phyloP scores from a whole-genome alignment of 2,888 invertebrate genomes.

The Eristalinus aeneus region DNA sequence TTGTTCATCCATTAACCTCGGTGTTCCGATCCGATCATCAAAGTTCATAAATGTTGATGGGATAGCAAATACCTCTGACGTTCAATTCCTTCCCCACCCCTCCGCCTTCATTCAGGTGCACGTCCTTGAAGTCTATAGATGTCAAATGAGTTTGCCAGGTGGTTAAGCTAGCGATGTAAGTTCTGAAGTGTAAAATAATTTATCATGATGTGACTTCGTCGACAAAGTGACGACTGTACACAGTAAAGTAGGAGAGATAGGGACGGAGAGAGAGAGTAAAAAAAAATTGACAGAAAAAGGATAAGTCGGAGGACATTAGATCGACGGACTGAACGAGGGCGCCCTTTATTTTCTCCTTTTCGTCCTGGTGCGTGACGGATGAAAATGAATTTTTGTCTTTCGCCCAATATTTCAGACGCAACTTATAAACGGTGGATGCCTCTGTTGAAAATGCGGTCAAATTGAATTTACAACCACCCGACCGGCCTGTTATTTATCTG shows the following conservation, averaged over 20 bases:
- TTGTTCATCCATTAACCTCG: conserved; percentile 32
- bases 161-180: conserved; percentile 22
- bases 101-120: neutral
- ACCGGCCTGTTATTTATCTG: conserved; percentile 47
- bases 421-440: conserved; percentile 27
- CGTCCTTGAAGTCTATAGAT: conserved; percentile 24
- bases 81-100: conserved; percentile 1
- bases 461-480: conserved; percentile 54
- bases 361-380: conserved; percentile 40
- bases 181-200: conserved; percentile 33
- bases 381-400: conserved; percentile 36
- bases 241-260: too few species aligned
- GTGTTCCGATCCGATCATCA: neutral
- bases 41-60: conserved; percentile 50
- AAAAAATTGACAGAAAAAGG: neutral
- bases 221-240: conserved; percentile 48
- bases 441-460: conserved; percentile 50
- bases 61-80: conserved; percentile 40
- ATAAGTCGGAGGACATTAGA: conserved; percentile 40
- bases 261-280: neutral
- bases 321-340: neutral
- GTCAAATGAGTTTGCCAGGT: conserved; percentile 44
- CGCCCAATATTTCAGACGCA: conserved; percentile 16
- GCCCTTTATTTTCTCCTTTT: conserved; percentile 11
- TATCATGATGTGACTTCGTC: conserved; percentile 49